Evolutionary conservation across 2,888 invertebrate species (phyloP).

Genomic region (Andricus curvator): DNA sequence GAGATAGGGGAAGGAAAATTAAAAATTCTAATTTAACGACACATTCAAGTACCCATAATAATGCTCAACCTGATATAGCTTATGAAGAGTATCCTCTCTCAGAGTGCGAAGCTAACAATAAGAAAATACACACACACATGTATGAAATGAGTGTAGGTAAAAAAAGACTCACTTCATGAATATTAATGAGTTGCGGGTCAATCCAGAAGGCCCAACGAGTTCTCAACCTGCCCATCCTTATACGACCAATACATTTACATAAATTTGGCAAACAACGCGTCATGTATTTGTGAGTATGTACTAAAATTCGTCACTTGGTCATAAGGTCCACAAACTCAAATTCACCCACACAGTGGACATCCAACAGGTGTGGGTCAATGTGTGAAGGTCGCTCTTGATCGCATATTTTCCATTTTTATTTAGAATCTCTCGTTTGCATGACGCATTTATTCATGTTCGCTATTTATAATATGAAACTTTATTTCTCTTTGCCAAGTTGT

Average conservation of each 20-base stretch:
- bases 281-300: constrained; percentile 57
- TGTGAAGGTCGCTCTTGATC: constrained; percentile 59
- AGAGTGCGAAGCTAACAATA: constrained; percentile 13
- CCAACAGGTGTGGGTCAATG: constrained; percentile 57
- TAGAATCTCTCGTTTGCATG: not conserved
- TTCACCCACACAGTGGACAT: constrained; percentile 23
- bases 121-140: constrained; percentile 20
- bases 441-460: constrained; percentile 12
- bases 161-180: constrained; percentile 62
- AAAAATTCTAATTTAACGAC: constrained; percentile 2
- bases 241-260: constrained; percentile 64
- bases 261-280: constrained; percentile 70
- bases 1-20: constrained; percentile 6
- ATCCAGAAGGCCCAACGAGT: constrained; percentile 52
- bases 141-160: not conserved
- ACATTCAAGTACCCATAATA: not conserved
- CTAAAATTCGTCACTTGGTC: constrained; percentile 24
- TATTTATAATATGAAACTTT: constrained; percentile 32
- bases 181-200: constrained; percentile 64
- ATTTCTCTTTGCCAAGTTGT: constrained; percentile 20
- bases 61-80: not conserved
- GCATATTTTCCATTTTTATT: not conserved
- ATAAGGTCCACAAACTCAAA: constrained; percentile 20
- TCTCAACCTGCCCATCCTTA: constrained; percentile 54
- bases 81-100: not conserved